Evolutionary conservation across 2,113 vertebrate genomes (phyloP).

Genomic region (Oenanthe oenanthe): DNA sequence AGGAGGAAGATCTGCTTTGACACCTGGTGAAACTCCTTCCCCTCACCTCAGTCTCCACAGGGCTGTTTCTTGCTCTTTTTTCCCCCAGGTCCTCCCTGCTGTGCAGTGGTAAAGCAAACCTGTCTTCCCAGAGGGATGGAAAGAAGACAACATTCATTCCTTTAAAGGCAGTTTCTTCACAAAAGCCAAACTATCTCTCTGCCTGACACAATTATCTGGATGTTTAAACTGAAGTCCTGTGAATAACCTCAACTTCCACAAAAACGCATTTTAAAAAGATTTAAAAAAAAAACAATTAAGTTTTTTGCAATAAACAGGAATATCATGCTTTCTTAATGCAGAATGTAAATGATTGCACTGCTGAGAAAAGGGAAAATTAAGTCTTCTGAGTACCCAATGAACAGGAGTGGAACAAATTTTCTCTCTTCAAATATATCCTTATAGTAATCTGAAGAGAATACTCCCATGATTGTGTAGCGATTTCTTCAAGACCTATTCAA

Average conservation of each 20-base stretch:
- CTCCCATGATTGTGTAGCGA: conserved; percentile 59
- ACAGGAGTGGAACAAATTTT: conserved; percentile 59
- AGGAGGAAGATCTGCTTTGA: not conserved
- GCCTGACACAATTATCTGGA: not conserved
- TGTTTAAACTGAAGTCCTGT: not conserved
- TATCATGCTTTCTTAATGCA: conserved; percentile 38
- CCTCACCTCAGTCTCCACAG: not conserved
- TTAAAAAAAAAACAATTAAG: not conserved
- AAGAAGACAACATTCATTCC: not conserved
- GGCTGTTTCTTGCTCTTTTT: not conserved
- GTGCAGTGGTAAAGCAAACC: not conserved
- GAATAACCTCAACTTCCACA: conserved; percentile 22
- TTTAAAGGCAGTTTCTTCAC: not conserved
- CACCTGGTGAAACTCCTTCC: not conserved
- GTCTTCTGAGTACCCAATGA: conserved; percentile 43
- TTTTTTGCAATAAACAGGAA: conserved; percentile 47
- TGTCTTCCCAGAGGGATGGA: not conserved
- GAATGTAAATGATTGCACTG: conserved; percentile 64
- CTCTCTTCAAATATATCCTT: conserved; percentile 65
- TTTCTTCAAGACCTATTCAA: conserved; percentile 68
- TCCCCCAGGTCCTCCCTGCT: not conserved
- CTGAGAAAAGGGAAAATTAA: conserved; percentile 58
- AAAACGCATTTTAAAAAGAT: not conserved
- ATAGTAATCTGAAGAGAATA: conserved; percentile 65
- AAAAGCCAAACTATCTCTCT: not conserved